A percentile compares a stretch with the other conserved stretches of the same genome.
phyloP scores from a whole-genome alignment of 2,113 vertebrate genomes.

The Alosa alosa region DNA sequence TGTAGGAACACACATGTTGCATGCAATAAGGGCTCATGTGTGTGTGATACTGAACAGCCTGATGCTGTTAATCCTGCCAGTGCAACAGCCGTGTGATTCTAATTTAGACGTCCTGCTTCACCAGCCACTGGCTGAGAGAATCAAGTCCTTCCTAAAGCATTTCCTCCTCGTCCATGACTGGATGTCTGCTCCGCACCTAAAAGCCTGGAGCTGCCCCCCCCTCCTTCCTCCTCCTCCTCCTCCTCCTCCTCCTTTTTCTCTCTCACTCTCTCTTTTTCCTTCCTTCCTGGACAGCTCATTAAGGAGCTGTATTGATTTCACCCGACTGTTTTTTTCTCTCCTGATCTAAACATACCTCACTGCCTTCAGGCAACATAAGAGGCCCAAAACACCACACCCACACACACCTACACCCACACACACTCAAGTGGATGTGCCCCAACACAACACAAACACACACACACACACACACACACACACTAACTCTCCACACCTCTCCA shows the following conservation, averaged over 20 bases:
- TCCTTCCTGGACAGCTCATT: constrained; percentile 62
- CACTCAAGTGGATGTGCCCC: not conserved
- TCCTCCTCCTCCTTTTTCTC: not conserved
- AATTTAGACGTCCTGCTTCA: not conserved
- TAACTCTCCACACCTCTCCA: not conserved
- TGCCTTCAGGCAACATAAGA: constrained; percentile 52
- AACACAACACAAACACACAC: not conserved
- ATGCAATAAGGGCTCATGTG: not conserved
- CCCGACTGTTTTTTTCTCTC: constrained; percentile 52
- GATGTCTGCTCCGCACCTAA: not conserved
- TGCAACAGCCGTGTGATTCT: not conserved
- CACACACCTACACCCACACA: not conserved
- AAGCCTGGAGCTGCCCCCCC: not conserved
- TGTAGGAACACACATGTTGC: not conserved
- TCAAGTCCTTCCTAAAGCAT: not conserved
- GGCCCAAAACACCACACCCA: constrained; percentile 52
- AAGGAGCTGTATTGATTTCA: constrained; percentile 65
- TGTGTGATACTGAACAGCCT: not conserved
- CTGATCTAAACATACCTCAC: constrained; percentile 51
- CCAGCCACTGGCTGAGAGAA: not conserved
- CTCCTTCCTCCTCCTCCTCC: constrained; percentile 8
- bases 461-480: not conserved
- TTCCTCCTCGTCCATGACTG: not conserved
- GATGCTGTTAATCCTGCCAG: not conserved
- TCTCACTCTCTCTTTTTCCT: not conserved